phyloP scores from a whole-genome alignment of 2,113 vertebrate genomes.

The Motacilla alba region DNA sequence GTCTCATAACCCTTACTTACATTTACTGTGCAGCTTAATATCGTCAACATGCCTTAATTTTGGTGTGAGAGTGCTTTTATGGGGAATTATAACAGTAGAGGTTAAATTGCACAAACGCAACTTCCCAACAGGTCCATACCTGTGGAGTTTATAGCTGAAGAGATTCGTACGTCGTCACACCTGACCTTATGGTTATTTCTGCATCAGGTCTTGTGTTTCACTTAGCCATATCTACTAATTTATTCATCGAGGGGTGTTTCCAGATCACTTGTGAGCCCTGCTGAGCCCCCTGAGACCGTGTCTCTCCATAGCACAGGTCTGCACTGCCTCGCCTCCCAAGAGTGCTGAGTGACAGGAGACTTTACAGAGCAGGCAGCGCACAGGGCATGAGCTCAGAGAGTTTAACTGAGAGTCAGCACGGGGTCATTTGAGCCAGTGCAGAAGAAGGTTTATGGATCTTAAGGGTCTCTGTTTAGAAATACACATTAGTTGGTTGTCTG shows the following conservation, averaged over 20 bases:
- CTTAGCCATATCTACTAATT: neutral
- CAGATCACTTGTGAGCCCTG: neutral
- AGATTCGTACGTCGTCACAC: neutral
- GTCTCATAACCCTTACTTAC: conserved; percentile 29
- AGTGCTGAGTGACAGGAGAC: neutral
- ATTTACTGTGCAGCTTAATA: conserved; percentile 15
- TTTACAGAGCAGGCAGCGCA: neutral
- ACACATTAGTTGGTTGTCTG: neutral
- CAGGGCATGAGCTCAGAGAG: fast-evolving
- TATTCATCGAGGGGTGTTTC: neutral
- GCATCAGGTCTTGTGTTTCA: neutral
- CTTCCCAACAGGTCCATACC: neutral
- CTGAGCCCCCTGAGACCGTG: fast-evolving
- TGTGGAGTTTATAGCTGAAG: neutral
- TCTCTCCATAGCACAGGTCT: fast-evolving
- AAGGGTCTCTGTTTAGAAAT: neutral
- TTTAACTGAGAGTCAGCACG: neutral
- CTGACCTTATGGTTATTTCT: neutral
- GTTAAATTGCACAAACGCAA: neutral
- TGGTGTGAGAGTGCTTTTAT: neutral
- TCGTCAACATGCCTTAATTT: neutral
- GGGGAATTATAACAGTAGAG: neutral
- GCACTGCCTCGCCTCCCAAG: neutral
- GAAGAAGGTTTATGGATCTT: neutral
- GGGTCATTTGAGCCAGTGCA: neutral